Percentiles rank a stretch among this genome's conserved stretches.
Conservation (phyloP, 2,888 invertebrate genomes). For the Ophion ellenae region DNA sequence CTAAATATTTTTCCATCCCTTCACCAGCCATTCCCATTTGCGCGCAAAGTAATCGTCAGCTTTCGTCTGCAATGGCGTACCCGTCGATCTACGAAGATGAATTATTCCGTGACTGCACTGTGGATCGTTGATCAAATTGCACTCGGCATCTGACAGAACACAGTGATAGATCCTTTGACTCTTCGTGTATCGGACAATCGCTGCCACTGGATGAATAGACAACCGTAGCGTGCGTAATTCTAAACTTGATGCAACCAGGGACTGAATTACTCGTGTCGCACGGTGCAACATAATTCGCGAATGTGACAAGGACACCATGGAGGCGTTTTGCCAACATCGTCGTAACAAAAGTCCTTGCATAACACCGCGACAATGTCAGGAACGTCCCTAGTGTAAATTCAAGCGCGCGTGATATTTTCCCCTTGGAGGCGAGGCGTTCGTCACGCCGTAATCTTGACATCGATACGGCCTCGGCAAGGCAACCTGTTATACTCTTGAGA, state of each 20-base stretch:
- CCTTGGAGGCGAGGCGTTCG: conserved; percentile 72
- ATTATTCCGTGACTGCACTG: conserved; percentile 20
- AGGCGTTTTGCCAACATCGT: conserved; percentile 23
- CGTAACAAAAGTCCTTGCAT: conserved; percentile 70
- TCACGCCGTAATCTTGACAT: conserved; percentile 75
- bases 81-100: neutral
- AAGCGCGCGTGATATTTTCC: conserved; percentile 14
- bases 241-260: neutral
- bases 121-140: conserved; percentile 13
- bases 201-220: neutral
- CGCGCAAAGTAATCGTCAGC: conserved; percentile 6
- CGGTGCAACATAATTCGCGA: conserved; percentile 37
- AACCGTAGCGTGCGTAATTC: neutral
- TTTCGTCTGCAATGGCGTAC: conserved; percentile 8
- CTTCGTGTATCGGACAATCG: neutral
- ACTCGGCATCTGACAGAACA: neutral
- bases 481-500: conserved; percentile 23
- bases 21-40: neutral
- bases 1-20: neutral
- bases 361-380: conserved; percentile 79
- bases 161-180: too few relatives aligned
- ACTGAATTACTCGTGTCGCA: neutral
- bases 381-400: conserved; percentile 70
- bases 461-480: conserved; percentile 71
- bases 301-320: conserved; percentile 39